These are phyloP conservation scores for Acanthaster planci DNA, from an alignment of 35 echinoderm and acorn worm species.

Conservation along the genomic window DNA sequence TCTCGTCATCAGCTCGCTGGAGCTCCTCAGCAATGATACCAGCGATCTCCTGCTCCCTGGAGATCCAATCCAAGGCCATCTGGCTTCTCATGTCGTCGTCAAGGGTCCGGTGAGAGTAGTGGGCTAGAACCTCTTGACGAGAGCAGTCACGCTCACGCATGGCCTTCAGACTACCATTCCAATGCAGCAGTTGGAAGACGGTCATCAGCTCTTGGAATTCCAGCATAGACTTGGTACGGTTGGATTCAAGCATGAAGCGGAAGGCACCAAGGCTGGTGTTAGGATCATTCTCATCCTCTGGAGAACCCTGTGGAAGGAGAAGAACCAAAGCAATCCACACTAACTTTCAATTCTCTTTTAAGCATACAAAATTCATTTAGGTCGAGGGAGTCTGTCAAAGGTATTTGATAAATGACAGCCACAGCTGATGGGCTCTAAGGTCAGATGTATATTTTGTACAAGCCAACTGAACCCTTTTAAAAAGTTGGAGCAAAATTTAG, in stretches of 20 bases:
- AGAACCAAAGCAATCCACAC: neutral
- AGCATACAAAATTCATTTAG: no score
- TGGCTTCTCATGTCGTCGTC: constrained; percentile 99
- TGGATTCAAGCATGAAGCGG: constrained; percentile 96
- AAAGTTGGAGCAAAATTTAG: no score
- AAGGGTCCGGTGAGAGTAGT: constrained; percentile 85
- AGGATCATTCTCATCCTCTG: constrained; percentile 88
- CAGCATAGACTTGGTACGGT: constrained; percentile 85
- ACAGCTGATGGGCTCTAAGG: no score
- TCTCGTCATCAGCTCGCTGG: constrained; percentile 77
- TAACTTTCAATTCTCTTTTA: no score
- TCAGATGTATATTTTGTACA: no score
- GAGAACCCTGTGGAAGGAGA: constrained; percentile 56
- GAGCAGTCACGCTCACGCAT: constrained; percentile 95
- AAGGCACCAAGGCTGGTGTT: constrained; percentile 93
- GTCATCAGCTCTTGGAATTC: constrained; percentile 99
- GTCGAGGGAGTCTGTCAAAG: no score
- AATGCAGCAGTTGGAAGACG: constrained; percentile 95
- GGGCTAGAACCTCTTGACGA: constrained; percentile 79
- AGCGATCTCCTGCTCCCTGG: constrained; percentile 82
- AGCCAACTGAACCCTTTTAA: no score
- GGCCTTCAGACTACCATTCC: constrained; percentile 98
- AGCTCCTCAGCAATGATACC: constrained; percentile 82
- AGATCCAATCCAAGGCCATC: constrained; percentile 99
- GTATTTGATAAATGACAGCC: no score